Conservation (phyloP, 1,140 invertebrate species). For the Neodiprion fabricii region DNA sequence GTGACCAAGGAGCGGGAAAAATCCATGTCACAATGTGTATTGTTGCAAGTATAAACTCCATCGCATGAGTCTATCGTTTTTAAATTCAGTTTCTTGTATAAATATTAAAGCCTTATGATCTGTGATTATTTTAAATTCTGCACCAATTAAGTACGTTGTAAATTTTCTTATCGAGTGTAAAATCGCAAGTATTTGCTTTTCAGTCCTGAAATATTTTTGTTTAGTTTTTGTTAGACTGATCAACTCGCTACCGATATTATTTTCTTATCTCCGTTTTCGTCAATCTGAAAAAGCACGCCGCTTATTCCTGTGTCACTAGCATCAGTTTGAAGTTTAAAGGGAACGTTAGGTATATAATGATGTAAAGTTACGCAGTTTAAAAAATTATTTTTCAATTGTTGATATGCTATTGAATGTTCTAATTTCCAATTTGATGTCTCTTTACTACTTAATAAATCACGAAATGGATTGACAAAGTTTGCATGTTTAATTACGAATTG, state of each 20-base stretch:
- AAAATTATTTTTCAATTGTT: no score
- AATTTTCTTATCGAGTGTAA: constrained; percentile 13
- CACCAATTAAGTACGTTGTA: constrained; percentile 8
- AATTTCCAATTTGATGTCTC: neutral
- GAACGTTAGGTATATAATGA: constrained; percentile 10
- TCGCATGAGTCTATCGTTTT: no score
- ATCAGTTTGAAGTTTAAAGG: constrained; percentile 20
- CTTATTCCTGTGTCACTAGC: neutral
- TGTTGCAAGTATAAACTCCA: no score
- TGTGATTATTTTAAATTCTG: constrained; percentile 16
- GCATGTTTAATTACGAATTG: neutral
- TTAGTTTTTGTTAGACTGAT: constrained; percentile 5
- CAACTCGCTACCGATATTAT: constrained; percentile 13
- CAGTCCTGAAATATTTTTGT: constrained; percentile 19
- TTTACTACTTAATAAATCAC: neutral
- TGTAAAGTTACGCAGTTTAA: no score
- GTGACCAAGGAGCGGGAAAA: no score
- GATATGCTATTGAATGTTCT: neutral
- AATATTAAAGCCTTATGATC: constrained; percentile 20
- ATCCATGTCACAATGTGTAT: no score
- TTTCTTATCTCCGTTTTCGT: constrained; percentile 18
- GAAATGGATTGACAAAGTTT: constrained; percentile 4
- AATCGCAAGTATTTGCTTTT: constrained; percentile 20
- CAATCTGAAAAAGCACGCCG: neutral
- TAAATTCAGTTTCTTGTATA: neutral